These are phyloP conservation scores for Cephalotes varians DNA, from an alignment of 2,888 invertebrate genomes.

Conservation along the genomic window DNA sequence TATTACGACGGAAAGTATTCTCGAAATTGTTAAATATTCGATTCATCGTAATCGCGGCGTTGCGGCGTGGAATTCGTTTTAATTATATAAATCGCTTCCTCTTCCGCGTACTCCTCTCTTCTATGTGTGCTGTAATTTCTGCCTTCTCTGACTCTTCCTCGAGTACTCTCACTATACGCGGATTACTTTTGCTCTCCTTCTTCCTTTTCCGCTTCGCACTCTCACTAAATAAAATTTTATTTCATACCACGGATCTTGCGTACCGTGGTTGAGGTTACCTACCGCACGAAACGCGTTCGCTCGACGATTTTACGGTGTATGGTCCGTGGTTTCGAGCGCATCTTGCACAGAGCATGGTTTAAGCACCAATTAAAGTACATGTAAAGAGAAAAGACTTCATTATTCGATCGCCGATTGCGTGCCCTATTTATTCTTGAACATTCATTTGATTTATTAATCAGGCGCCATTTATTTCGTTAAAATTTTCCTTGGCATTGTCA, in stretches of 20 bases:
- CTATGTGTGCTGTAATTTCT: conserved; percentile 49
- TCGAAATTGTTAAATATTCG: conserved; percentile 47
- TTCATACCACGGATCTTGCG: conserved; percentile 36
- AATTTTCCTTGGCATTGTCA: background rate
- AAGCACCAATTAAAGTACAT: conserved; percentile 61
- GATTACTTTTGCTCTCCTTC: background rate
- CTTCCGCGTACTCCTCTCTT: conserved; percentile 39
- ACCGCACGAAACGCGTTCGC: conserved; percentile 25
- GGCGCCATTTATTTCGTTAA: conserved; percentile 36
- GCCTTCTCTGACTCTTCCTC: conserved; percentile 36
- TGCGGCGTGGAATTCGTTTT: conserved; percentile 59
- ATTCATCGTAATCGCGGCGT: conserved; percentile 57
- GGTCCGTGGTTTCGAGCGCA: conserved; percentile 22
- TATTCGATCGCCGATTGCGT: conserved; percentile 48
- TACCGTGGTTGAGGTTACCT: conserved; percentile 26
- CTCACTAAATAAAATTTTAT: conserved; percentile 53
- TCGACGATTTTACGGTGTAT: conserved; percentile 62
- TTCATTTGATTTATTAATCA: conserved; percentile 65
- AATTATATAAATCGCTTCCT: conserved; percentile 65
- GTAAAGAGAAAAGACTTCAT: conserved; percentile 68
- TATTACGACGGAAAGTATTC: conserved; percentile 3
- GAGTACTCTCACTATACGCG: conserved; percentile 30
- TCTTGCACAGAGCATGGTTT: conserved; percentile 48
- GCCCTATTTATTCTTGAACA: conserved; percentile 46
- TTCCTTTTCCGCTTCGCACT: conserved; percentile 4